Percentiles rank a stretch among this genome's conserved stretches.
Conservation (phyloP, 1,140 invertebrate genomes). For the Drosophila tani region DNA sequence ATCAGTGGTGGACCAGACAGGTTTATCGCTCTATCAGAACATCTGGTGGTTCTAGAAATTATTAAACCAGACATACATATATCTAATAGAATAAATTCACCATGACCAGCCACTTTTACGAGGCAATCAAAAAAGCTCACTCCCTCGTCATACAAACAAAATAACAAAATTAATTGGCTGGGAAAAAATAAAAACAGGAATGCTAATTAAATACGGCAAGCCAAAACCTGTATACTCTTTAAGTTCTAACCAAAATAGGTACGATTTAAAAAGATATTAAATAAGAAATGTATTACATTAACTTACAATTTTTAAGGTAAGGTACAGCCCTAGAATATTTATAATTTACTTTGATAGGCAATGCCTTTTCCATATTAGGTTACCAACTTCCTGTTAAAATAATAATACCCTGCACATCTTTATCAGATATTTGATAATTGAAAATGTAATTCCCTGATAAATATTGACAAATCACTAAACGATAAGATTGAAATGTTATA, state of each 20-base stretch:
- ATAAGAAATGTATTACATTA: too few species aligned
- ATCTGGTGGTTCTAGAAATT: too few species aligned
- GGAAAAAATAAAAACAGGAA: background rate
- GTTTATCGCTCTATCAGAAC: too few species aligned
- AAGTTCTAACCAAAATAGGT: background rate
- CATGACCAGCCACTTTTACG: background rate
- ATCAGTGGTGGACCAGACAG: too few species aligned
- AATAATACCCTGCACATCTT: too few species aligned
- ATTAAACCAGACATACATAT: background rate
- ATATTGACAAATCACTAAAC: background rate
- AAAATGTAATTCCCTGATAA: background rate
- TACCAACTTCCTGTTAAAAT: background rate
- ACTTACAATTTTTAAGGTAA: too few species aligned
- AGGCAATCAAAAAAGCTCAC: conserved; percentile 1
- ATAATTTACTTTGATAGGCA: too few species aligned
- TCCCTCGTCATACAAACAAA: background rate
- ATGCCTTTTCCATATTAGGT: too few species aligned
- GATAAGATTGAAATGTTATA: background rate
- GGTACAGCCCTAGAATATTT: too few species aligned
- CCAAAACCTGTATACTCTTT: background rate
- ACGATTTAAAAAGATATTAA: too few species aligned
- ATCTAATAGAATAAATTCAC: background rate
- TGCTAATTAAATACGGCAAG: background rate
- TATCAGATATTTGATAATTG: background rate
- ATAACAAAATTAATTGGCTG: background rate